phyloP scores from a whole-genome alignment of 2,113 vertebrate species.

The Sylvia atricapilla region DNA sequence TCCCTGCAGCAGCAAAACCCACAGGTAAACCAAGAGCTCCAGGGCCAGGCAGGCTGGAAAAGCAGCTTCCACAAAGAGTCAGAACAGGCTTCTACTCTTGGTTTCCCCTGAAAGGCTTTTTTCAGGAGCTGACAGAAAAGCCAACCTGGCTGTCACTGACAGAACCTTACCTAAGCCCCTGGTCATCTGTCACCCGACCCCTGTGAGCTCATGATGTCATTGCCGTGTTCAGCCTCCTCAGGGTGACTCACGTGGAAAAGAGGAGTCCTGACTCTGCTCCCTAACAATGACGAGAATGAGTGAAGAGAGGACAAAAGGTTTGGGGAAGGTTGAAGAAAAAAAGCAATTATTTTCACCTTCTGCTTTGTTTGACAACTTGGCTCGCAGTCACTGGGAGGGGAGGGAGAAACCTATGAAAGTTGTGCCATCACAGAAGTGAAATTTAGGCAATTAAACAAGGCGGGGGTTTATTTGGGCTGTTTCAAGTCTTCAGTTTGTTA shows the following conservation, averaged over 20 bases:
- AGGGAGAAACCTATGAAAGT: not conserved
- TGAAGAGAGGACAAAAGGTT: not conserved
- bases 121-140: constrained; percentile 37
- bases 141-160: not conserved
- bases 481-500: constrained; percentile 29
- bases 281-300: not conserved
- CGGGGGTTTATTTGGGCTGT: not conserved
- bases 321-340: not conserved
- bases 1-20: not conserved
- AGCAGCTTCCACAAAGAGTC: not conserved
- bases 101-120: constrained; percentile 18
- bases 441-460: constrained; percentile 27
- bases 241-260: not conserved
- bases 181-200: not conserved
- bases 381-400: not conserved
- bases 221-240: not conserved
- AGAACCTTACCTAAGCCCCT: not conserved
- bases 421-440: not conserved
- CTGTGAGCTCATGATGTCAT: constrained; percentile 55
- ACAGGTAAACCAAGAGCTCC: constrained; percentile 11
- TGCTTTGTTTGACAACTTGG: not conserved
- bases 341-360: not conserved
- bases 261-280: not conserved
- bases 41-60: not conserved
- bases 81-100: not conserved